Conservation (phyloP, 2,797 vertebrate species). For the Gephyroberyx darwinii region DNA sequence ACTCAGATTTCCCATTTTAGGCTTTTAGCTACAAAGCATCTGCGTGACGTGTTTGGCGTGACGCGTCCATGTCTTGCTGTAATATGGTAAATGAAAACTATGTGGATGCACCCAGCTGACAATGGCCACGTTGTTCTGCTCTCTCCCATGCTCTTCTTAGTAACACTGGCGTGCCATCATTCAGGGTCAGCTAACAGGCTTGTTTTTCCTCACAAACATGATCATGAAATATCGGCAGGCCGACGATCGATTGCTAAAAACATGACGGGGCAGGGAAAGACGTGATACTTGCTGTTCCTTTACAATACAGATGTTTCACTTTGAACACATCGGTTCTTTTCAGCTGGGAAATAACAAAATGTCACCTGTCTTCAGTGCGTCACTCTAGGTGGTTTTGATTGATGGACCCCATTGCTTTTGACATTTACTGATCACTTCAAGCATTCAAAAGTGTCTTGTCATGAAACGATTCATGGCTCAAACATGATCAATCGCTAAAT, state of each 20-base stretch:
- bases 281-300: background rate
- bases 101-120: conserved; percentile 59
- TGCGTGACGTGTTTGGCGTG: background rate
- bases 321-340: conserved; percentile 3
- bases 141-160: conserved; percentile 30
- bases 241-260: conserved; percentile 7
- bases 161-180: conserved; percentile 26
- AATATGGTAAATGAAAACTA: conserved; percentile 60
- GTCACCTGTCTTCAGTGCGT: conserved; percentile 11
- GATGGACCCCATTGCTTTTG: conserved; percentile 21
- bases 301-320: conserved; percentile 15
- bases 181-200: conserved; percentile 42
- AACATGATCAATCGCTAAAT: conserved; percentile 4
- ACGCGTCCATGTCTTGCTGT: conserved; percentile 33
- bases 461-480: conserved; percentile 11
- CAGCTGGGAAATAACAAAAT: conserved; percentile 15
- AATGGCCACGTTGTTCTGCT: conserved; percentile 58
- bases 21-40: background rate
- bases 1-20: conserved; percentile 9
- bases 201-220: conserved; percentile 28
- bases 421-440: conserved; percentile 19
- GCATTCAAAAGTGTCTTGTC: conserved; percentile 14
- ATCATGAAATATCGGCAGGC: conserved; percentile 4
- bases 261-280: background rate
- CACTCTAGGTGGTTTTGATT: conserved; percentile 27